These are phyloP conservation scores for Wiebesia pumilae DNA, from an alignment of 1,140 invertebrate species.

Conservation along the genomic window DNA sequence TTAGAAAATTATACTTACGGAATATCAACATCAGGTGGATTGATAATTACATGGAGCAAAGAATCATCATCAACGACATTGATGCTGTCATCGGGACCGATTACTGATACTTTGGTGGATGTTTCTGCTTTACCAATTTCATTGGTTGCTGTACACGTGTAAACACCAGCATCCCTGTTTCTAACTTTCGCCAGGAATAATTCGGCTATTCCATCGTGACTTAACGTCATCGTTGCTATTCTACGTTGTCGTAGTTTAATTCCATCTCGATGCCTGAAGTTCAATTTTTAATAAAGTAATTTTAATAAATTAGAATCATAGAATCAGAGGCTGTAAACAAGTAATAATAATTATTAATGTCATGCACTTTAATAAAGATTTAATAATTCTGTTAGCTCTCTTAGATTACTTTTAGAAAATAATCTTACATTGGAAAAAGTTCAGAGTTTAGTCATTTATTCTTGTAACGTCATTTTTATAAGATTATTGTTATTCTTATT, in stretches of 20 bases:
- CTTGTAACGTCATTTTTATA: too few species aligned
- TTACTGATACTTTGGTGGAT: slow-evolving; percentile 81
- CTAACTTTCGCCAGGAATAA: slow-evolving; percentile 81
- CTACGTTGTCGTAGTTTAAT: slow-evolving; percentile 84
- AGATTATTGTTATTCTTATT: too few species aligned
- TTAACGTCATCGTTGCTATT: slow-evolving; percentile 83
- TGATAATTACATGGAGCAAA: slow-evolving; percentile 68
- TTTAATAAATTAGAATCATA: too few species aligned
- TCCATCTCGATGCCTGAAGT: slow-evolving; percentile 80
- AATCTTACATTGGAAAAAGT: too few species aligned
- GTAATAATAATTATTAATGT: too few species aligned
- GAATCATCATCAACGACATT: slow-evolving; percentile 34
- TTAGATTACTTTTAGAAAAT: too few species aligned
- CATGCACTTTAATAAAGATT: too few species aligned
- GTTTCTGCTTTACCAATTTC: slow-evolving; percentile 87
- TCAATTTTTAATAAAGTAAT: not conserved
- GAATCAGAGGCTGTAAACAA: too few species aligned
- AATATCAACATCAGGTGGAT: slow-evolving; percentile 71
- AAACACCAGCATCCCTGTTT: slow-evolving; percentile 86
- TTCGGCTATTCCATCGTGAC: slow-evolving; percentile 86
- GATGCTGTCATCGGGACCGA: slow-evolving; percentile 58
- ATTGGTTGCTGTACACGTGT: slow-evolving; percentile 90
- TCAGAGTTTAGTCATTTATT: too few species aligned
- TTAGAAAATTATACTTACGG: slow-evolving; percentile 74
- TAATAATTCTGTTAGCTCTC: too few species aligned